A percentile compares a stretch with the other conserved stretches of the same genome.
Evolutionary conservation across 2,888 invertebrate species (phyloP).

Genomic region (Microctonus aethiopoides): DNA sequence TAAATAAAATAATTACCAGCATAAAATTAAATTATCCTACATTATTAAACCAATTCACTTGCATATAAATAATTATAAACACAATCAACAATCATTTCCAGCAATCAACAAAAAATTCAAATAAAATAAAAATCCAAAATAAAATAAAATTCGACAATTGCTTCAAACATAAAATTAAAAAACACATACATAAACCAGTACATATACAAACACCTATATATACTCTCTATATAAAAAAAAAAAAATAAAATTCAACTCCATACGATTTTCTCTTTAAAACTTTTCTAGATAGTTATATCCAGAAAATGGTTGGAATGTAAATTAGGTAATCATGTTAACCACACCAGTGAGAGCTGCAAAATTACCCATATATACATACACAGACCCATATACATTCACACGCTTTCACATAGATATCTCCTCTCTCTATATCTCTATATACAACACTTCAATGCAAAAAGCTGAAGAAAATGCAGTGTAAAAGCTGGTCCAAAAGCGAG

Average conservation of each 20-base stretch:
- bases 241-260: conserved; percentile 22
- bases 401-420: neutral
- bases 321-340: conserved; percentile 29
- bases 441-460: conserved; percentile 18
- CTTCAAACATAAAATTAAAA: too few relatives aligned
- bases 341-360: conserved; percentile 8
- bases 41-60: too few relatives aligned
- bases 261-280: neutral
- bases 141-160: too few relatives aligned
- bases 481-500: conserved; percentile 13
- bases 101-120: too few relatives aligned
- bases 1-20: too few relatives aligned
- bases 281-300: conserved; percentile 13
- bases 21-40: too few relatives aligned
- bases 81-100: too few relatives aligned
- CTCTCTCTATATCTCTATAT: neutral
- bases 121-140: too few relatives aligned
- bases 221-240: too few relatives aligned
- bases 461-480: conserved; percentile 11
- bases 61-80: too few relatives aligned
- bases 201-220: too few relatives aligned
- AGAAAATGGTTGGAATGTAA: conserved; percentile 23
- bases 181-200: too few relatives aligned
- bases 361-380: conserved; percentile 5
- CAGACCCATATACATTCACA: neutral